These are phyloP conservation scores for Rhopalosiphum maidis DNA, from an alignment of 1,140 invertebrate species.

Conservation along the genomic window DNA sequence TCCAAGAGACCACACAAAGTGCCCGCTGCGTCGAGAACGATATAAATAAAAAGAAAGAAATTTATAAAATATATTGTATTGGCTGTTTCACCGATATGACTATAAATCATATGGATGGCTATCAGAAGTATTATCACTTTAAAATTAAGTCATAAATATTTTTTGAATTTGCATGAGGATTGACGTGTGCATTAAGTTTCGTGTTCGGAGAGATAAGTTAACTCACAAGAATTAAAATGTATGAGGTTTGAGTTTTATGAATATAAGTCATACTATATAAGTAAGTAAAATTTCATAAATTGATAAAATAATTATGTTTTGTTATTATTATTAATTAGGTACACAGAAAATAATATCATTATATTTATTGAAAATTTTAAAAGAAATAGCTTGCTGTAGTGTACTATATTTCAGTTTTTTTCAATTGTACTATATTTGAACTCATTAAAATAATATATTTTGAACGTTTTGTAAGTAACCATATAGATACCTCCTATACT, in stretches of 20 bases:
- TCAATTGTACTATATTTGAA: no score
- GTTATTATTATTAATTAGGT: no score
- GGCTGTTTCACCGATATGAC: background rate
- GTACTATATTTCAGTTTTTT: background rate
- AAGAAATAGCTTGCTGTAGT: background rate
- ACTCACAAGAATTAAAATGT: background rate
- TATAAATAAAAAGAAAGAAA: background rate
- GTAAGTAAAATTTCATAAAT: no score
- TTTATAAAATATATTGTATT: background rate
- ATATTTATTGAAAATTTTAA: no score
- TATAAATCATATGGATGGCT: background rate
- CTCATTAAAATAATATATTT: no score
- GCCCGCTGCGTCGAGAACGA: background rate
- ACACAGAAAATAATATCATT: no score
- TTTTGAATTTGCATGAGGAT: background rate
- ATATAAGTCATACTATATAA: no score
- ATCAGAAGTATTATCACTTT: background rate
- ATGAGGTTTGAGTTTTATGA: no score
- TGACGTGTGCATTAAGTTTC: background rate
- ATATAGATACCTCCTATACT: no score
- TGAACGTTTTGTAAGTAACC: no score
- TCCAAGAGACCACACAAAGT: background rate
- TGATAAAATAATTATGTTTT: no score
- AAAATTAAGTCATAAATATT: background rate
- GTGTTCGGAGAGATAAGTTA: background rate